Base-by-base conservation (phyloP, 2,797 vertebrate genomes). In the Todus mexicanus region DNA sequence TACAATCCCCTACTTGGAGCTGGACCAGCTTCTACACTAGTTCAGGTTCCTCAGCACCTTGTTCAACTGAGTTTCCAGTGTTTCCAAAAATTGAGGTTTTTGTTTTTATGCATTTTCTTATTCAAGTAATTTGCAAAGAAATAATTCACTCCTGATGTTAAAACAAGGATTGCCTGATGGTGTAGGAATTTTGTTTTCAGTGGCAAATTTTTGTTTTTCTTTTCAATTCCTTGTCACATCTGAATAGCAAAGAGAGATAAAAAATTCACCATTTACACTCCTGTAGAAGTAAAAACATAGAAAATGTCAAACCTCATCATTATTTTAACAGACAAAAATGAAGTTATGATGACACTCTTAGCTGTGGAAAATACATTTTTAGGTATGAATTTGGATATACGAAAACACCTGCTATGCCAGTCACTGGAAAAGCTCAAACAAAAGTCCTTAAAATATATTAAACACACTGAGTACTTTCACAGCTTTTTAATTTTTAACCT, bases 111-210 rank as follows among this genome's bases (percentile, higher is more conserved):
- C 17, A 12, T 72, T 95, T 61, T 84, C n/a, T 93, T 85, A 92
- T 63, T 94, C 48, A 35, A 90, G 96, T 63, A 68, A 74, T 82
- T 96, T 97, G 57, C 78, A 96, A 95, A 94, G 93, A 95, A 96
- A 95, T 85, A 89, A 81, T 81, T 92, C 86, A 93, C 43, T 92
- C 85, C 70, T 94, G 77, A 91, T 90, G 73, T 93, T 95, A 95
- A 89, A 88, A 93, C 90, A 93, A 95, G 77, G 37, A 25, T 69
- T 95, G 73, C 18, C 9, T 91, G 93, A 93, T 73, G 93, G 84
- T 73, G 89, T 85, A 95, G 83, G 71, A 92, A 96, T 57, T 94
- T 96, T 96, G 25, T n/a, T 91, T 91, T 96, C 89, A 95, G 73
- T 94, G 81, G 83, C 22, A 91, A 93, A 73, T 91, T 93, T 85